Base-by-base conservation (phyloP, 2,113 vertebrate species). In the Pandion haliaetus region DNA sequence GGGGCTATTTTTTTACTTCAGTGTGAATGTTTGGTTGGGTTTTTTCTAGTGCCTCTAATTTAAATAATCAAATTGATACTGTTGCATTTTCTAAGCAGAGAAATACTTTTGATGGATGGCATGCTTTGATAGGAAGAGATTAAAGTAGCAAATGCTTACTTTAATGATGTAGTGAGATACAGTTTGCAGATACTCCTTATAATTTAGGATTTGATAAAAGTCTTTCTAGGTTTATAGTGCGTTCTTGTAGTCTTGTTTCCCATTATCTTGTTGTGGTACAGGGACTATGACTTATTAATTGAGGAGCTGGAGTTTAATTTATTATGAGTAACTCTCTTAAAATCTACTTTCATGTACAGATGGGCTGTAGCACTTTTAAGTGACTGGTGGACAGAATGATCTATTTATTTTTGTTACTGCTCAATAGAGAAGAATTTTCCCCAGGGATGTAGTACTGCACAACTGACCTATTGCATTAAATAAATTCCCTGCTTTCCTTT, bases 391-490 rank as follows among this genome's bases (percentile, higher is more conserved):
- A 31, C 69, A 76, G 88, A 86, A 86, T 23, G 93, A 71, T 83
- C 55, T 94, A 94, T 97, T 97, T 97, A 88, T 96, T 97, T 96
- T 95, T 90, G 61, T 96, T 96, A 7, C 90, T 97, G 69, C 79
- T 86, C 66, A 88, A 94, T 88, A 93, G 74, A 77, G 78, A 96
- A 91, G 91, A 91, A 88, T 95, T 90, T 95, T 78, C 93, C 96
- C 94, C 8, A 4, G 95, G 87, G 91, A 88, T 20, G 24, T 25
- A 44, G 91, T 83, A 50, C 87, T 88, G 95, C 63, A 74, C 84
- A 95, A 86, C 88, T 97, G 93, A 96, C 94, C 95, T 91, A 94
- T 91, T 90, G 93, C 96, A 74, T 94, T 97, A 95, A 95, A 95
- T 95, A 96, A 95, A 95, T 95, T 88, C 71, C 44, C 87, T 62